Percentiles rank a stretch among this genome's conserved stretches.
Evolutionary conservation across 1,140 invertebrate genomes (phyloP).

Genomic region (Ceratosolen fusciceps): DNA sequence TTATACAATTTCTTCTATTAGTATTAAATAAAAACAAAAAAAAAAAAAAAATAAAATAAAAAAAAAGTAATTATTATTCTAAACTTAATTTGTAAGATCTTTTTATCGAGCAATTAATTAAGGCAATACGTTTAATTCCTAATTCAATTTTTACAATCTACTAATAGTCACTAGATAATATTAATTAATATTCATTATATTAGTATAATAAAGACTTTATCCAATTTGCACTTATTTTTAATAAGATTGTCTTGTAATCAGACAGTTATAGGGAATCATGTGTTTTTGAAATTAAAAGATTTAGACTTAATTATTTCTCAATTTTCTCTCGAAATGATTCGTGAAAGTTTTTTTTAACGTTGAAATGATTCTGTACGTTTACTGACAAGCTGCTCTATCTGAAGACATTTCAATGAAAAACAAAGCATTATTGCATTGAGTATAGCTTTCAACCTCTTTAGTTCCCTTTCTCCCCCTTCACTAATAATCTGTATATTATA

Average conservation of each 20-base stretch:
- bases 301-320: neutral
- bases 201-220: neutral
- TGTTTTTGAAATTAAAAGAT: no score
- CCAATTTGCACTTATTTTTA: neutral
- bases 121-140: neutral
- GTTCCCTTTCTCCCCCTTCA: no score
- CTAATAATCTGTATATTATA: no score
- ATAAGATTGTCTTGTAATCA: constrained; percentile 3
- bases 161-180: neutral
- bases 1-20: neutral
- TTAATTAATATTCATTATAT: neutral
- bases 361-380: neutral
- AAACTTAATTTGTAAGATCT: constrained; percentile 5
- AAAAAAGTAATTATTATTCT: constrained; percentile 6
- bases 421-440: no score
- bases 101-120: constrained; percentile 26
- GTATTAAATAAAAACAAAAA: no score
- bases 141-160: neutral
- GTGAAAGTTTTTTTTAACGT: neutral
- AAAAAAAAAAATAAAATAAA: no score
- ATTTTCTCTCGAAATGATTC: neutral
- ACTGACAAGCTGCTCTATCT: neutral
- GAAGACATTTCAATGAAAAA: neutral
- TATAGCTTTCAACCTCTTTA: no score
- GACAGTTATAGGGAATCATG: neutral